These are phyloP conservation scores for Scaptomyza cyrtandrae DNA, from an alignment of 2,888 invertebrate genomes.

Conservation along the genomic window DNA sequence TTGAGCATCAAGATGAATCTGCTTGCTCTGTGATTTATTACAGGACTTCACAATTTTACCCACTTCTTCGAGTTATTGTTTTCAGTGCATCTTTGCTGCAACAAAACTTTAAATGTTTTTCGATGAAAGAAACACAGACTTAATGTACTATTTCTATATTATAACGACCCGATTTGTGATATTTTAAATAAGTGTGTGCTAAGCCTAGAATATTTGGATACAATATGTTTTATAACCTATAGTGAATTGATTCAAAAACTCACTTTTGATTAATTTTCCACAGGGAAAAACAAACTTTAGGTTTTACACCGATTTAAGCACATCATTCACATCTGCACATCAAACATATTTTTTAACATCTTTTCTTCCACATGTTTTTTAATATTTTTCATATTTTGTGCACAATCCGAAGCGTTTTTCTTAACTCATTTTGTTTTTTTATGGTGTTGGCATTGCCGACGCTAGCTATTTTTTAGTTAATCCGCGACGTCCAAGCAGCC, in stretches of 20 bases:
- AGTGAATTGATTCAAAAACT: not conserved
- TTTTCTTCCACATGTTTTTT: conserved; percentile 35
- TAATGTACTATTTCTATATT: not conserved
- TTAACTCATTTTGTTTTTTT: conserved; percentile 50
- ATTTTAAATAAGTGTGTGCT: not conserved
- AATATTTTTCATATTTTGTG: conserved; percentile 20
- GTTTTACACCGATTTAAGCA: not conserved
- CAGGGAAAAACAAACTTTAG: not conserved
- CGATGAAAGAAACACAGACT: not conserved
- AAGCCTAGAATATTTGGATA: not conserved
- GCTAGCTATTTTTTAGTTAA: conserved; percentile 51
- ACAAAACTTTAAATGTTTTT: not conserved
- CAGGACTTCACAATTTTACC: conserved; percentile 13
- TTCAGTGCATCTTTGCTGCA: not conserved
- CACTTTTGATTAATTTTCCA: not conserved
- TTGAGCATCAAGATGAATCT: conserved; percentile 50
- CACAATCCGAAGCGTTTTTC: conserved; percentile 18
- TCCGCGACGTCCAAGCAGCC: conserved; percentile 74
- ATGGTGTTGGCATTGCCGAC: conserved; percentile 29
- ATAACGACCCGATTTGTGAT: not conserved
- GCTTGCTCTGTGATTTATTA: conserved; percentile 58
- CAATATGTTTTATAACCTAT: not conserved
- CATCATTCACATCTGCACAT: conserved; percentile 29
- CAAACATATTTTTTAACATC: not conserved
- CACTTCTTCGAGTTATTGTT: not conserved